Conservation (phyloP, 2,888 invertebrate species). For the Biston stratarius region DNA sequence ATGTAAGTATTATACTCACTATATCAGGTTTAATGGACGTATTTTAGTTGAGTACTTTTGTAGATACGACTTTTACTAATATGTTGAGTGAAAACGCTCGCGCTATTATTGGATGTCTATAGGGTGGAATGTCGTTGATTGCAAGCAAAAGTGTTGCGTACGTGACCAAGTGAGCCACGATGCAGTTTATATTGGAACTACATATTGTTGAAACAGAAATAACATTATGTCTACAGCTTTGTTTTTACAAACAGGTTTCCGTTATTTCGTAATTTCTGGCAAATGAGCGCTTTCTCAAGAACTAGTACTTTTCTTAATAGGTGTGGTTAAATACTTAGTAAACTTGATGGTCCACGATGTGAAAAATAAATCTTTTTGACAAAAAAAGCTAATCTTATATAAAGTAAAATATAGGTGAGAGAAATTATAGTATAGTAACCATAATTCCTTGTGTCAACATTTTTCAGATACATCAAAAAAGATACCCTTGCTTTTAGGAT, state of each 20-base stretch:
- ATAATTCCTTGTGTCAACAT: too few relatives aligned
- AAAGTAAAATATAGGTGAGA: too few relatives aligned
- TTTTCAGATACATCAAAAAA: too few relatives aligned
- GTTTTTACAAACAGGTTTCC: conserved; percentile 1
- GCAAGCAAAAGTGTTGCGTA: conserved; percentile 4
- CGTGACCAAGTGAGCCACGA: conserved; percentile 5
- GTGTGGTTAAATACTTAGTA: too few relatives aligned
- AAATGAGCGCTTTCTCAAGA: not conserved
- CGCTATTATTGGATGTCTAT: not conserved
- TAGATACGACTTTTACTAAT: too few relatives aligned
- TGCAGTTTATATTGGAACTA: conserved; percentile 9
- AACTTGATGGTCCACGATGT: not conserved
- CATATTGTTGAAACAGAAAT: conserved; percentile 13
- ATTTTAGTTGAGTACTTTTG: not conserved
- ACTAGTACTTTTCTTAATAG: too few relatives aligned
- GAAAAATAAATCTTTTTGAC: not conserved
- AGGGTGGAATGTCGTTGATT: not conserved
- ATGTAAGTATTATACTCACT: too few relatives aligned
- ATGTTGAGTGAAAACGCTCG: not conserved
- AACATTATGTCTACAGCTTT: conserved; percentile 6
- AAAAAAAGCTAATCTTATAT: not conserved
- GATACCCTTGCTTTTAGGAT: too few relatives aligned
- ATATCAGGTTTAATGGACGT: too few relatives aligned
- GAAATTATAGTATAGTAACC: too few relatives aligned
- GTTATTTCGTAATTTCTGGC: not conserved